phyloP scores from a whole-genome alignment of 1,140 invertebrate species.

The Octopus sinensis region DNA sequence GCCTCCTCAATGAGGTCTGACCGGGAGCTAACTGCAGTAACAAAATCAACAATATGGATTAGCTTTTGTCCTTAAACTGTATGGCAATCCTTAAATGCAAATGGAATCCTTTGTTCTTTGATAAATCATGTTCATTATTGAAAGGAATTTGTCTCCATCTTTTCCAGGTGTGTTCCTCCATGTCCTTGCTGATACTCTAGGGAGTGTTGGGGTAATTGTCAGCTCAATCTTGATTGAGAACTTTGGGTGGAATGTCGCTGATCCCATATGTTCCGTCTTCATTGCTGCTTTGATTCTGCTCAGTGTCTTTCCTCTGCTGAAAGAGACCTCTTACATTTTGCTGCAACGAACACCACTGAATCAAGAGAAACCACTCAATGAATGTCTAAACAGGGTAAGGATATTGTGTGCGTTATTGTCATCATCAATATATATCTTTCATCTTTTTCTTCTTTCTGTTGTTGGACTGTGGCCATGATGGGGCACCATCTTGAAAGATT shows the following conservation, averaged over 20 bases:
- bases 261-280: constrained; percentile 68
- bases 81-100: too few species aligned
- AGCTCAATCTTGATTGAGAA: constrained; percentile 66
- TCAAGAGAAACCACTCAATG: constrained; percentile 37
- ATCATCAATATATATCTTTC: too few species aligned
- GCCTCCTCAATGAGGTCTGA: too few species aligned
- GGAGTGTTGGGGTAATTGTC: constrained; percentile 66
- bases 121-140: too few species aligned
- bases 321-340: constrained; percentile 60
- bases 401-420: not conserved
- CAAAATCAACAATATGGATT: too few species aligned
- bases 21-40: too few species aligned
- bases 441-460: too few species aligned
- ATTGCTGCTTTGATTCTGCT: constrained; percentile 64
- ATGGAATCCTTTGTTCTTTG: too few species aligned
- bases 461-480: too few species aligned
- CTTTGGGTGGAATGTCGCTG: constrained; percentile 65
- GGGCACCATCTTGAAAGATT: too few species aligned
- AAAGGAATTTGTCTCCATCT: constrained; percentile 8
- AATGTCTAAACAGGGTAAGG: constrained; percentile 50
- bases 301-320: constrained; percentile 63
- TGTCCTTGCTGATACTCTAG: constrained; percentile 66
- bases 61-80: too few species aligned
- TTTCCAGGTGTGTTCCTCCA: constrained; percentile 66
- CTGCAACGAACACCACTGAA: constrained; percentile 53